Evolutionary conservation across 2,888 invertebrate species (phyloP), one percentile per base, ranked within the genome.

Genomic region (Phyllotreta striolata): DNA sequence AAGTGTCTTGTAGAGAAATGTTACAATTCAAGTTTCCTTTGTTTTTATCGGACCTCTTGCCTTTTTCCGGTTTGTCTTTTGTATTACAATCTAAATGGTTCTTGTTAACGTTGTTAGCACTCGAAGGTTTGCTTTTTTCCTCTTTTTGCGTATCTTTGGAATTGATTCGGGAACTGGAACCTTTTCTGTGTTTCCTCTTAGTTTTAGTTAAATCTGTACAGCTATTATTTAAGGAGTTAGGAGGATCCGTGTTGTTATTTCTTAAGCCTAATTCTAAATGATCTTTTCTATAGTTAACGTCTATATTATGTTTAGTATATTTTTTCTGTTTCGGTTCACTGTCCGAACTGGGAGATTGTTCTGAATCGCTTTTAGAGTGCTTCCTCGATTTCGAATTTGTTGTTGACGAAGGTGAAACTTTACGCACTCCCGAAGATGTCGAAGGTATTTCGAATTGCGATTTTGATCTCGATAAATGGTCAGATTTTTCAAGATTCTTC

Each of bases 401-500:
- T 47, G 51, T 55, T 55, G 62, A 47, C 6, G 44, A 52, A 13
- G 58, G 61, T 24, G 66, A 68, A 14, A 68, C 69, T 65, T 70
- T 73, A 44, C 70, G 55, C 47, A 39, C 63, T n/a, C 66, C 44
- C 37, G 72, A 61, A 35, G 70, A 68, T 39, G 67, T 66, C 12
- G 72, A 69, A n/a, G 66, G 65, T 8, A 72, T 63, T 64, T 73
- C 72, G 60, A 70, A 70, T 61, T 74, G 72, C 35, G 75, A 75
- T 58, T 67, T 73, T n/a, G 75, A 71, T 64, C 66, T 67, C 41
- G 74, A 70, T 13, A 52, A 40, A 12, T 51, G 57, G 24, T 69
- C 66, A 35, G 59, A 1, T 39, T 62, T 60, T 10, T 69, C 66
- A 4, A 62, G 34, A 55, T 66, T 66, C 43, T 64, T 64, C 38